Evolutionary conservation across 1,140 invertebrate species (phyloP), one percentile per base, ranked within the genome.

Genomic region (Ceratosolen fusciceps): DNA sequence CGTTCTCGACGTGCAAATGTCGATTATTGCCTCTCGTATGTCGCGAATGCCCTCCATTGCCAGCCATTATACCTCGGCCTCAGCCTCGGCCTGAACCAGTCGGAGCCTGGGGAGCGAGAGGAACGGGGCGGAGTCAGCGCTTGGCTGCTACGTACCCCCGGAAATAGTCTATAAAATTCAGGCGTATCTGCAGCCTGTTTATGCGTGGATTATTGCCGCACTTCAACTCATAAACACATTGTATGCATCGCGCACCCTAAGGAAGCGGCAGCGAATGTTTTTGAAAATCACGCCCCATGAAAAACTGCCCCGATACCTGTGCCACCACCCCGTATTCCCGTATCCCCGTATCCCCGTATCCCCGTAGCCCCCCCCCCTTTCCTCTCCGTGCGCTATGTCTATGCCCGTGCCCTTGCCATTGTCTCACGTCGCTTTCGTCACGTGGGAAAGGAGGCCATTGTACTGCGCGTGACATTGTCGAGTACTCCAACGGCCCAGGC

Each of bases 201-300:
- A 47, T 74, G 49, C 31, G 26, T 39, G 43, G 8, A 74, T 65
- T 65, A 74, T 65, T 74, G 58, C 37, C 34, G 56, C 72, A 74
- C 72, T 62, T 58, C 26, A 74, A 74, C 24, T 54, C 47, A 67
- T 76, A 76, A 65, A 76, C n/a, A 37, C 60, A 34, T 65, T 76
- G 58, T 77, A 52, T 5, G 43, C n/a, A 43, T 47, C 4, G n/a
- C 16, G 39, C 12, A 29, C 56, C 60, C 74, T 34, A 26, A 34
- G 56, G 29, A 76, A 54, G n/a, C 31, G 56, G 29, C 67, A 54
- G n/a, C 31, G 29, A 67, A 65, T 67, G 43, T 76, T 76, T 67
- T 76, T 52, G n/a, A 52, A 65, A 74, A 74, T 74, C 73, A 9
- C 39, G 47, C 24, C 56, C 73, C n/a, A 1, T 65, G 43, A 62